Conservation (phyloP, 2,113 vertebrate genomes). For the Ictalurus punctatus region DNA sequence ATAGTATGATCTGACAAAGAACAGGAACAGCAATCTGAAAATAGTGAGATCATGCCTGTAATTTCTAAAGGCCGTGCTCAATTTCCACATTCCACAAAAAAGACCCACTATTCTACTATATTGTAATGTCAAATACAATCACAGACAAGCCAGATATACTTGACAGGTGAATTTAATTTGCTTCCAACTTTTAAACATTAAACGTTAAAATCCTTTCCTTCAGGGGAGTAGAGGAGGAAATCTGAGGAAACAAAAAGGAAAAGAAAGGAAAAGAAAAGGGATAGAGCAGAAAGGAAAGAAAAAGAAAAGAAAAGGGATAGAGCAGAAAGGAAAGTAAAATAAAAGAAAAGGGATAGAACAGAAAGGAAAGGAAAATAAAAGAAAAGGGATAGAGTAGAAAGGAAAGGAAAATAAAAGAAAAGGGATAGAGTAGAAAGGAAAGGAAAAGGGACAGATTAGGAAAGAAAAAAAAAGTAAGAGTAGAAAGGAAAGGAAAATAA, state of each 20-base stretch:
- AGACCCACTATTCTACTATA: conserved; percentile 40
- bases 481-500: background rate
- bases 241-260: background rate
- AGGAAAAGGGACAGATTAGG: background rate
- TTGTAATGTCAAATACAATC: conserved; percentile 59
- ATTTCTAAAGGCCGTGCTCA: background rate
- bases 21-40: conserved; percentile 2
- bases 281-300: conserved; percentile 47
- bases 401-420: background rate
- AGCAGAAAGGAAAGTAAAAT: background rate
- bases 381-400: background rate
- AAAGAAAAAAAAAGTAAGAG: no score
- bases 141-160: conserved; percentile 59
- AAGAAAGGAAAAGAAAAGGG: conserved; percentile 30
- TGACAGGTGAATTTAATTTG: conserved; percentile 68
- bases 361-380: background rate
- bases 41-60: background rate
- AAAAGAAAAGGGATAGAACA: background rate
- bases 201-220: conserved; percentile 56
- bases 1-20: background rate
- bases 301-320: background rate
- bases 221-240: background rate
- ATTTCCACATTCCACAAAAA: background rate
- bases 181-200: conserved; percentile 69
- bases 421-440: conserved; percentile 52